Evolutionary conservation across 1,140 invertebrate genomes (phyloP), one percentile per base, ranked within the genome.

Genomic region (Aphaenogaster ashmeadi): DNA sequence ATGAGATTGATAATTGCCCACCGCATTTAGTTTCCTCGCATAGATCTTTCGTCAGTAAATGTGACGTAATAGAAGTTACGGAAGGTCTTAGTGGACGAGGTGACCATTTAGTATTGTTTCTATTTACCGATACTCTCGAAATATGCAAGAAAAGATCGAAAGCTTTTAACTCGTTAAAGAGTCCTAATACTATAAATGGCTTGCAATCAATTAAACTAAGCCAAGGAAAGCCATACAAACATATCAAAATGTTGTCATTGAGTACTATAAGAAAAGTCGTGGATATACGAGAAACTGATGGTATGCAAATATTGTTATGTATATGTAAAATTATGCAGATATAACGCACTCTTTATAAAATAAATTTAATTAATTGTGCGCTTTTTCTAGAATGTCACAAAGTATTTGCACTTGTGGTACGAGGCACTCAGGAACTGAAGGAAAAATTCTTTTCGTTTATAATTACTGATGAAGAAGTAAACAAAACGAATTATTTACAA

Each of bases 1-100:
- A 99, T 95, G 98, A 99, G 94, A 99, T 99, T 92, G 99, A 99
- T 93, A 98, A 99, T 93, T 99, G 99, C 96, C 99, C 99, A 96
- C 97, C 98, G 0, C 97, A 98, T 92, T 95, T 99, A 86, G 97
- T 99, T 11, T 99, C 98, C 15, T 99, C 98, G 21, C 98, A 99
- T 95, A 96, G 99, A 79, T 97, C 96, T 89, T 99, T 99, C 93
- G 97, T 99, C 47, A 96, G 97, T 15, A 97, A 97, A 91, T 98
- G 98, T 84, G 98, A 99, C 93, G 98, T 99, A 6, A 97, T 98
- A 71, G 98, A 99, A 94, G 94, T 99, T 27, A 98, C 98, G 69
- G 98, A 99, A 92, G 97, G 97, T 52, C 95, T 99, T 47, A 98
- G 97, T 89, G 98, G 98, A 9, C 97, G 98, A 90, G 98, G 98